Conservation (phyloP, 2,113 vertebrate species). For the Cephalopterus ornatus region DNA sequence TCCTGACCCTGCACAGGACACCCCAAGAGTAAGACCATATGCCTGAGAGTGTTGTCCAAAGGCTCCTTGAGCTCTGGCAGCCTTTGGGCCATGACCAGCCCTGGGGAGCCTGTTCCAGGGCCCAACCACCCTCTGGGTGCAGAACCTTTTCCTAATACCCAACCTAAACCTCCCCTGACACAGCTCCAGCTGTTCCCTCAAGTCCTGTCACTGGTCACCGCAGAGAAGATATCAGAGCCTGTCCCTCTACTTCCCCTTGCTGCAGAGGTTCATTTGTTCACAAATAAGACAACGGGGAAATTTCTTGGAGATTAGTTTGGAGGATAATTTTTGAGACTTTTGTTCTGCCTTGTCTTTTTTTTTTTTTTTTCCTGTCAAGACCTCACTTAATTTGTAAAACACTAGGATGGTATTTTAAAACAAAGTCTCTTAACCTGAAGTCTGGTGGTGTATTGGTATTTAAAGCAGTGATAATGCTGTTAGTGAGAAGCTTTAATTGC, state of each 20-base stretch:
- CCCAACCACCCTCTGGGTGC: rapidly evolving
- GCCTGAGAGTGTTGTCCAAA: background rate
- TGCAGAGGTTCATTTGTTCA: background rate
- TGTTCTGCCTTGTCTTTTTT: background rate
- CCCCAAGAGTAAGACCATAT: background rate
- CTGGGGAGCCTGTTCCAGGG: background rate
- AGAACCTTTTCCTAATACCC: background rate
- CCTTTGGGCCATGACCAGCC: too few species aligned
- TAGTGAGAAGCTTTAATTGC: constrained; percentile 16
- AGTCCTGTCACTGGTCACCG: background rate
- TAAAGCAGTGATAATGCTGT: constrained; percentile 19
- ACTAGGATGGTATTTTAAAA: background rate
- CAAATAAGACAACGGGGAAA: background rate
- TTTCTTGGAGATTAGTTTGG: background rate
- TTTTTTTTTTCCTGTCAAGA: background rate
- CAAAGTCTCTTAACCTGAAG: constrained; percentile 10
- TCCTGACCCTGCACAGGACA: background rate
- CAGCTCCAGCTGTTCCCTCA: rapidly evolving
- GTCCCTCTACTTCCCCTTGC: background rate
- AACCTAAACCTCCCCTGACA: background rate
- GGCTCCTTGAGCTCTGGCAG: rapidly evolving
- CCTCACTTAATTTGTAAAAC: background rate
- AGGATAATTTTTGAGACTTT: background rate
- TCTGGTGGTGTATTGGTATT: constrained; percentile 7
- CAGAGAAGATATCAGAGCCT: background rate